phyloP scores from a whole-genome alignment of 2,888 invertebrate genomes.

The Agrotis segetum region DNA sequence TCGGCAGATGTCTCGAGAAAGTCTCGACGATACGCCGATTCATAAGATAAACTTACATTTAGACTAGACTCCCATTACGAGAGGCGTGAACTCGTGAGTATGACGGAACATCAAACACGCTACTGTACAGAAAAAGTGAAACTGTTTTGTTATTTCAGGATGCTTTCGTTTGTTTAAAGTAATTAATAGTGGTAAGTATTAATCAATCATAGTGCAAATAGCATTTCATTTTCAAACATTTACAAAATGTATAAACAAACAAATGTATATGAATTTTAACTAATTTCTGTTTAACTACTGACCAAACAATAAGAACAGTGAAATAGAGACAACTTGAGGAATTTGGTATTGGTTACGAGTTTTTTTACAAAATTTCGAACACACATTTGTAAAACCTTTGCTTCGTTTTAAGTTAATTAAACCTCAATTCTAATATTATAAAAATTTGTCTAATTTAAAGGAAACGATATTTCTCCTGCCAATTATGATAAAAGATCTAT shows the following conservation, averaged over 20 bases:
- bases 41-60: conserved; percentile 72
- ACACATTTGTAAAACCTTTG: no score
- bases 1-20: conserved; percentile 81
- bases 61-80: conserved; percentile 60
- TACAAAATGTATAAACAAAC: no score
- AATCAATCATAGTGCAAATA: neutral
- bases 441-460: neutral
- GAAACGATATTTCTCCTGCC: neutral
- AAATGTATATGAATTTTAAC: no score
- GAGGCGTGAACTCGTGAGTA: conserved; percentile 37
- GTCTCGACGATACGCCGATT: conserved; percentile 73
- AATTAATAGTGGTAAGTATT: neutral
- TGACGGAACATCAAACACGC: conserved; percentile 38
- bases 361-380: neutral
- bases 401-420: no score
- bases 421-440: neutral
- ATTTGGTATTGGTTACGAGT: neutral
- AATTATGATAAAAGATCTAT: conserved; percentile 1
- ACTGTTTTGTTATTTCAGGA: conserved; percentile 12
- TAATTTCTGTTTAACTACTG: no score
- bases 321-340: neutral
- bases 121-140: conserved; percentile 32
- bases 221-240: no score
- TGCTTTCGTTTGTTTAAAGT: neutral
- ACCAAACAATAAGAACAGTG: no score